Conservation (phyloP, 2,113 vertebrate species). For the Rynchops niger region DNA sequence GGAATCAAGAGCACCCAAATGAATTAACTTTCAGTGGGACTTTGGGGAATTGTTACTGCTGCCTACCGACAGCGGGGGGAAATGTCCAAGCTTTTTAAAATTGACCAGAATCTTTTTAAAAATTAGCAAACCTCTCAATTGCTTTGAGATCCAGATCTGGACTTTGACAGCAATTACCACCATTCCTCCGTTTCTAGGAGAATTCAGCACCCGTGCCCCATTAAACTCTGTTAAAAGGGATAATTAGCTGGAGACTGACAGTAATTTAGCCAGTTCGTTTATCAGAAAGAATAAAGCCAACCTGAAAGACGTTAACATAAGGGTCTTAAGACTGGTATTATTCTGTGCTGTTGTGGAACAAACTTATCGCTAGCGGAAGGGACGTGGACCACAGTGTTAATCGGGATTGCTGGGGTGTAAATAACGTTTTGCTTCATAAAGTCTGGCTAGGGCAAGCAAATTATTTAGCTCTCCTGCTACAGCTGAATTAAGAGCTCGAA, state of each 20-base stretch:
- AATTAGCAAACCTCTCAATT: not conserved
- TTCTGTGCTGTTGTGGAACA: not conserved
- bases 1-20: not conserved
- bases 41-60: not conserved
- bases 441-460: not conserved
- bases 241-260: conserved; percentile 14
- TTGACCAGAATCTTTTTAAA: not conserved
- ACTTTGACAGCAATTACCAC: not conserved
- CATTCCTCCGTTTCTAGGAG: not conserved
- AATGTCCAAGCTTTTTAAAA: not conserved
- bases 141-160: not conserved
- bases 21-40: not conserved
- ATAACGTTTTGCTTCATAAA: conserved; percentile 2
- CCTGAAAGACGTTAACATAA: not conserved
- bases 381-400: not conserved
- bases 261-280: conserved; percentile 37
- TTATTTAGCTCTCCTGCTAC: not conserved
- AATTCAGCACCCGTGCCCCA: not conserved
- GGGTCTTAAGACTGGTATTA: not conserved
- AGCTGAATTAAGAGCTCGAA: conserved; percentile 22
- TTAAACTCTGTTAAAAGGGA: not conserved
- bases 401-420: not conserved
- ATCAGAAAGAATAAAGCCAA: not conserved
- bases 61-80: not conserved
- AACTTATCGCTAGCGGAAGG: not conserved